Conservation (phyloP, 2,797 vertebrate genomes). For the Aphelocoma californica region DNA sequence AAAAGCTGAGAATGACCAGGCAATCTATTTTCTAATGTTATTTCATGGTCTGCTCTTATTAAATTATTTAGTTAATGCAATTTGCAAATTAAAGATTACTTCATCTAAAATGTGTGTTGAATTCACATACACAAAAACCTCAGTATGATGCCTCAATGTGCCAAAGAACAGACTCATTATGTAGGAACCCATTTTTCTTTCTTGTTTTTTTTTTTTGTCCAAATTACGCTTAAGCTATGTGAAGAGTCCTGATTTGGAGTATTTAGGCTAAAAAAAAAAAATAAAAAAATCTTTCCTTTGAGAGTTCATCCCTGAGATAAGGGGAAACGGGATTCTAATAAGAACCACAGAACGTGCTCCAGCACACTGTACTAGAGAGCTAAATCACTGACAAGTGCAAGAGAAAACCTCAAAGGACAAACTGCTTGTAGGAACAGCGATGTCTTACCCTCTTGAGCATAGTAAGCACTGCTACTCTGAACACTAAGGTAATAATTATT, state of each 20-base stretch:
- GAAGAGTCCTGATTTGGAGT: not conserved
- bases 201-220: not conserved
- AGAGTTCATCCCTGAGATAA: not conserved
- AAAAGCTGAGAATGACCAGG: constrained; percentile 49
- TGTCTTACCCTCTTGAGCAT: not conserved
- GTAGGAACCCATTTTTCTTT: not conserved
- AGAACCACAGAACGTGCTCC: not conserved
- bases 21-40: constrained; percentile 49
- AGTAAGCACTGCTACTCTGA: not conserved
- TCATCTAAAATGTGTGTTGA: not conserved
- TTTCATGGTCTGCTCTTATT: constrained; percentile 19
- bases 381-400: not conserved
- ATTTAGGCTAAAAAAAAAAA: not conserved
- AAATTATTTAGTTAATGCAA: constrained; percentile 18
- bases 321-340: not conserved
- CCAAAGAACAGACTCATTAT: not conserved
- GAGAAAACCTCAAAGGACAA: constrained; percentile 11
- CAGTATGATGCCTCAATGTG: not conserved
- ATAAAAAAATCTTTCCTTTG: not conserved
- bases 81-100: constrained; percentile 23
- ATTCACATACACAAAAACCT: not conserved
- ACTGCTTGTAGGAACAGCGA: not conserved
- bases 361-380: not conserved
- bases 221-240: not conserved
- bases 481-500: not conserved